Evolutionary conservation across 1,140 invertebrate species (phyloP).

Genomic region (Parapsyche elsis): DNA sequence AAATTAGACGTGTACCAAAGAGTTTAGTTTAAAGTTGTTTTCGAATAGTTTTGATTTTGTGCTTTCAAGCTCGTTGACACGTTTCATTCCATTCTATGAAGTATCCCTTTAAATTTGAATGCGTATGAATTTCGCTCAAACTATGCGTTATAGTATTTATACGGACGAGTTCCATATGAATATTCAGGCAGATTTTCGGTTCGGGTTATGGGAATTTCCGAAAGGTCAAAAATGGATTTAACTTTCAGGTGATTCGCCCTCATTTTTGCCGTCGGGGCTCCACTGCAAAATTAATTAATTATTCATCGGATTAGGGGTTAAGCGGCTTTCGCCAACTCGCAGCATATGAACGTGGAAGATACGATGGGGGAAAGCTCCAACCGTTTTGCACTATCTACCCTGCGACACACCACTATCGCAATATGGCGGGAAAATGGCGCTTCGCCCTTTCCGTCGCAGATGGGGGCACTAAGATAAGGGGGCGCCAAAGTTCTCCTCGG

Average conservation of each 20-base stretch:
- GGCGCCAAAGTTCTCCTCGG: background rate
- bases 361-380: slow-evolving; percentile 14
- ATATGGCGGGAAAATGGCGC: slow-evolving; percentile 33
- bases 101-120: too few relatives aligned
- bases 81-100: too few relatives aligned
- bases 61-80: too few relatives aligned
- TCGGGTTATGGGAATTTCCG: too few relatives aligned
- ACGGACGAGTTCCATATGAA: too few relatives aligned
- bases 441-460: slow-evolving; percentile 29
- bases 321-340: slow-evolving; percentile 48
- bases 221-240: background rate
- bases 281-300: slow-evolving; percentile 47
- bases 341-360: slow-evolving; percentile 45
- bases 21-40: too few relatives aligned
- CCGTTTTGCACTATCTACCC: slow-evolving; percentile 20
- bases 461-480: background rate
- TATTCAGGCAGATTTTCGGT: too few relatives aligned
- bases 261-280: background rate
- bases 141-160: too few relatives aligned
- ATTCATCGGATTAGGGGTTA: slow-evolving; percentile 51
- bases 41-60: too few relatives aligned
- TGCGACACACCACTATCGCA: slow-evolving; percentile 35
- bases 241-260: background rate
- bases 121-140: too few relatives aligned
- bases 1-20: too few relatives aligned